Conservation (phyloP, 2,888 invertebrate genomes). For the Rambutsinella grinnellia region DNA sequence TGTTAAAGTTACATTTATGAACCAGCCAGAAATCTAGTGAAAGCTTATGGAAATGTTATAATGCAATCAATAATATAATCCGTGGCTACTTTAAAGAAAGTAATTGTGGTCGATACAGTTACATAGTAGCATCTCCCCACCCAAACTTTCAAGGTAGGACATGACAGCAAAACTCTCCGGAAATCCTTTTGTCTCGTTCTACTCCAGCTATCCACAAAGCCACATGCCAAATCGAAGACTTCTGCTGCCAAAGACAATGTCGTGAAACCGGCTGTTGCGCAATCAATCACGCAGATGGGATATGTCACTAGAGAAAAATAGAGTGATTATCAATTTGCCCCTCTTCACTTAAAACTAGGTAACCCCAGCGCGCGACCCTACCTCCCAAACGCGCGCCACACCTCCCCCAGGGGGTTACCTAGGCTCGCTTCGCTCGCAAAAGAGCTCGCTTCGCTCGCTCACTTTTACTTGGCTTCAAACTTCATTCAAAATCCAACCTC, state of each 20-base stretch:
- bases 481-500: too few species aligned
- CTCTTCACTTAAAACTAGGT: too few species aligned
- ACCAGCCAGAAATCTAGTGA: background rate
- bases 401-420: too few species aligned
- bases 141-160: conserved; percentile 47
- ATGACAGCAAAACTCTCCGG: conserved; percentile 37
- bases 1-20: background rate
- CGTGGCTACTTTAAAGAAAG: conserved; percentile 42
- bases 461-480: too few species aligned
- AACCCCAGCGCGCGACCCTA: too few species aligned
- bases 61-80: conserved; percentile 57
- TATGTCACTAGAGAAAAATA: conserved; percentile 43
- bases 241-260: conserved; percentile 40
- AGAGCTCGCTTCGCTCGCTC: too few species aligned
- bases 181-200: conserved; percentile 49
- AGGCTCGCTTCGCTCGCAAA: too few species aligned
- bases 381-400: too few species aligned
- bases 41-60: conserved; percentile 44
- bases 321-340: too few species aligned
- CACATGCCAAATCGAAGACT: conserved; percentile 41
- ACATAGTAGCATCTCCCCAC: conserved; percentile 48
- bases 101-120: conserved; percentile 46
- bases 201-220: conserved; percentile 54
- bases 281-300: conserved; percentile 44
- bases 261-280: conserved; percentile 42